Evolutionary conservation across 30 jellyfish, hydroid and myxozoan species (phyloP).

Genomic region (Mastigias papua): DNA sequence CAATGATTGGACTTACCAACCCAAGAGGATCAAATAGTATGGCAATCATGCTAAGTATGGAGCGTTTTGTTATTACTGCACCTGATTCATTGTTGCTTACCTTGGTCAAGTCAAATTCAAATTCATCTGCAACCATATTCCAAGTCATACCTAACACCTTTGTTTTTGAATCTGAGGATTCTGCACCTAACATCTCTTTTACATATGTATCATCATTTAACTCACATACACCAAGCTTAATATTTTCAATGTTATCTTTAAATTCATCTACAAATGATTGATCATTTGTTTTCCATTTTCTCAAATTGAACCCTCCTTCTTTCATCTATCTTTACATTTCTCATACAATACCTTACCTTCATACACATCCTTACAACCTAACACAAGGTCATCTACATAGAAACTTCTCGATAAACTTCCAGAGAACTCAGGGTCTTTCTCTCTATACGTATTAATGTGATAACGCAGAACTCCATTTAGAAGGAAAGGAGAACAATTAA

Average conservation of each 20-base stretch:
- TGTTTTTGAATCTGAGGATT: neutral
- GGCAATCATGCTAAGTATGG: too few species aligned
- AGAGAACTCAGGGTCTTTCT: slow-evolving; percentile 41
- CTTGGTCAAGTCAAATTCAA: slow-evolving; percentile 41
- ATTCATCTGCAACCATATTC: slow-evolving; percentile 38
- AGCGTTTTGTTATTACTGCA: neutral
- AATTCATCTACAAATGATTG: slow-evolving; percentile 4
- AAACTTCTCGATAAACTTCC: slow-evolving; percentile 14
- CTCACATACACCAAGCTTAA: neutral
- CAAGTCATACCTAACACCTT: slow-evolving; percentile 46
- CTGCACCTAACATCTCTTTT: slow-evolving; percentile 32
- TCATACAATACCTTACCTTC: slow-evolving; percentile 10
- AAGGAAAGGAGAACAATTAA: slow-evolving; percentile 42
- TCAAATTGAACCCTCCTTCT: slow-evolving; percentile 49
- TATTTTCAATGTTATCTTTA: neutral
- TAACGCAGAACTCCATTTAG: slow-evolving; percentile 38
- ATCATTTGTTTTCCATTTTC: slow-evolving; percentile 66
- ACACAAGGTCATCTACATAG: slow-evolving; percentile 49
- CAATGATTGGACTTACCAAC: too few species aligned
- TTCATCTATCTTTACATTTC: slow-evolving; percentile 30
- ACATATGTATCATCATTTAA: slow-evolving; percentile 24
- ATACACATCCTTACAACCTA: slow-evolving; percentile 8
- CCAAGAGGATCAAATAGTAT: too few species aligned
- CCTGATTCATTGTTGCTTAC: slow-evolving; percentile 9
- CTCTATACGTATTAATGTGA: slow-evolving; percentile 27